Evolutionary conservation across 2,888 invertebrate species (phyloP), one percentile per base, ranked within the genome.

Genomic region (Caenorhabditis wallacei): DNA sequence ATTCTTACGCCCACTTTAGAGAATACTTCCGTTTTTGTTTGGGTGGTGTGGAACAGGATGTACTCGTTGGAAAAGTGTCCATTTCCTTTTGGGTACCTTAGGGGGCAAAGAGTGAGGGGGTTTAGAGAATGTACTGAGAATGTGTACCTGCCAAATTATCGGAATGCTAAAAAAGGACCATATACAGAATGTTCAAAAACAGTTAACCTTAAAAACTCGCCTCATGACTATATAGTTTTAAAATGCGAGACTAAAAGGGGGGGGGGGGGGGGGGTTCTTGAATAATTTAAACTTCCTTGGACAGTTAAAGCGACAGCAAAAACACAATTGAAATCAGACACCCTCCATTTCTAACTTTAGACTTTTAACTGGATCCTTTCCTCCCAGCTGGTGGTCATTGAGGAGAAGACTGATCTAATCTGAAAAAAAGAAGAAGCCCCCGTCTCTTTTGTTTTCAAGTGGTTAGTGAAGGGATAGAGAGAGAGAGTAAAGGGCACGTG

Each of bases 361-460:
- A 72, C 46, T 72, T 64, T 63, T 37, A 18, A 51, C 57, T 35
- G 35, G 18, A 30, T 18, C 26, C 37, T 13, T 7, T 43, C n/a
- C n/a, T 30, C 4, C 8, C 16, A 43, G 35, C 40, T 63, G 43
- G 43, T 61, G 72, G 63, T 24, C 40, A 40, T 11, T 48, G 51
- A 22, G 40, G 35, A 35, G 46, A 63, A 59, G 26, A 63, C 72
- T 74, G 72, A 74, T 74, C 72, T 74, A 74, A 71, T 71, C 61
- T 59, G 16, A 43, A 59, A 40, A n/a, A 26, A 43, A 43, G 22
- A 70, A 46, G 24, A n/a, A n/a, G 13, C 63, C n/a, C 43, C 61
- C 61, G 43, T 8, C n/a, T 61, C 43, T 43, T 61, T 43, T 61
- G 61, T 53, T 69, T 40, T 69, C 54, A 56, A 54, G 68, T 40